Evolutionary conservation across 2,888 invertebrate genomes (phyloP).

Genomic region (Pemphredon lugubris): DNA sequence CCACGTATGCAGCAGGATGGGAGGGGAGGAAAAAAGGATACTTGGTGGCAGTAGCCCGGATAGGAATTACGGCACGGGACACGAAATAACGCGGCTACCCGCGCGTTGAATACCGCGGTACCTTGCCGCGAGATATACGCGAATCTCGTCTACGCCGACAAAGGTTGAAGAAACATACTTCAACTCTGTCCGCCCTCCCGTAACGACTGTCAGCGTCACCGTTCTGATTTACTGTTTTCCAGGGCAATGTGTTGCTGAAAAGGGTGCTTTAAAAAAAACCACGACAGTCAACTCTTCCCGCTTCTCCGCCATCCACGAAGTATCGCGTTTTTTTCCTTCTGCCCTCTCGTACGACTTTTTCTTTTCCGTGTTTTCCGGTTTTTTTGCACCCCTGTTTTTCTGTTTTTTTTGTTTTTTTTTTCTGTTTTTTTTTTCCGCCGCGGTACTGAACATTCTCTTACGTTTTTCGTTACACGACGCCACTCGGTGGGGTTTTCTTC

Average conservation of each 20-base stretch:
- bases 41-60: not conserved
- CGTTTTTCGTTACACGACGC: no score
- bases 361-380: slow-evolving; percentile 12
- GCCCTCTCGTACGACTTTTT: slow-evolving; percentile 3
- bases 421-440: no score
- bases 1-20: no score
- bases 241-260: slow-evolving; percentile 28
- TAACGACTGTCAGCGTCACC: slow-evolving; percentile 28
- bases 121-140: slow-evolving; percentile 4
- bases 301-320: not conserved
- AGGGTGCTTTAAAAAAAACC: slow-evolving; percentile 39
- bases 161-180: slow-evolving; percentile 26
- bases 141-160: slow-evolving; percentile 17
- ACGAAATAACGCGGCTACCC: slow-evolving; percentile 27
- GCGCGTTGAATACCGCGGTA: slow-evolving; percentile 5
- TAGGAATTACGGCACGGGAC: slow-evolving; percentile 15
- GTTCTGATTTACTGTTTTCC: slow-evolving; percentile 49
- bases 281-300: slow-evolving; percentile 32
- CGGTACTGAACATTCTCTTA: no score
- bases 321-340: not conserved
- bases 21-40: not conserved
- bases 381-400: not conserved
- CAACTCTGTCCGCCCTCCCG: slow-evolving; percentile 4
- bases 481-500: no score
- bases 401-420: no score